Evolutionary conservation across 1,140 invertebrate species (phyloP).

Genomic region (Acyrthosiphon pisum): DNA sequence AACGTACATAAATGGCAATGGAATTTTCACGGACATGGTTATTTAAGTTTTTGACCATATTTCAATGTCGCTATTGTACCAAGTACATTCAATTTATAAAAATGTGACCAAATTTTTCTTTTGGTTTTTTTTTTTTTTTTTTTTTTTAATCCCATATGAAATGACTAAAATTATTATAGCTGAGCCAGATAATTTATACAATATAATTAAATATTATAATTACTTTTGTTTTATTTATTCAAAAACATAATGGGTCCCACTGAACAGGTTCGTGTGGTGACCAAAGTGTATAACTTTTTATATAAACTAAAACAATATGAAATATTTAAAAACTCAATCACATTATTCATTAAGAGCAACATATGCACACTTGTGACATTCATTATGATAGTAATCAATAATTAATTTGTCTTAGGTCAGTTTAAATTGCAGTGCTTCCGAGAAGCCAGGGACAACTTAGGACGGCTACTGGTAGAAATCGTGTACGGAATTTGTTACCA

Average conservation of each 20-base stretch:
- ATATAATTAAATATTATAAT: no score
- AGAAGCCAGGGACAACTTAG: slow-evolving; percentile 62
- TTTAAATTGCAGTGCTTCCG: slow-evolving; percentile 64
- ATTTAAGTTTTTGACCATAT: background rate
- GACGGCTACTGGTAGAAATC: slow-evolving; percentile 65
- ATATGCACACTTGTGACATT: background rate
- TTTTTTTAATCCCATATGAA: no score
- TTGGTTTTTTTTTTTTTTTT: background rate
- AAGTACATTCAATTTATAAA: background rate
- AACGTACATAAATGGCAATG: background rate
- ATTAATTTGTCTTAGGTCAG: background rate
- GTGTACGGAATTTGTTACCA: slow-evolving; percentile 64
- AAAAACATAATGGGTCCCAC: no score
- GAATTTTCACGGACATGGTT: background rate
- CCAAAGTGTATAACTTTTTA: background rate
- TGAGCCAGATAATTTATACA: no score
- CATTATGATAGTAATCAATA: background rate
- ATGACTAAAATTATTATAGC: no score
- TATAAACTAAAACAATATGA: background rate
- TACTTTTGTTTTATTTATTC: no score
- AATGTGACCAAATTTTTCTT: background rate
- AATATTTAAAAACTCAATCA: no score
- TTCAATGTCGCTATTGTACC: background rate
- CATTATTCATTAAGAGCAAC: background rate
- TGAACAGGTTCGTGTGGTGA: no score